These are phyloP conservation scores for Panopea generosa DNA, from an alignment of 2,888 invertebrate genomes.

Conservation along the genomic window DNA sequence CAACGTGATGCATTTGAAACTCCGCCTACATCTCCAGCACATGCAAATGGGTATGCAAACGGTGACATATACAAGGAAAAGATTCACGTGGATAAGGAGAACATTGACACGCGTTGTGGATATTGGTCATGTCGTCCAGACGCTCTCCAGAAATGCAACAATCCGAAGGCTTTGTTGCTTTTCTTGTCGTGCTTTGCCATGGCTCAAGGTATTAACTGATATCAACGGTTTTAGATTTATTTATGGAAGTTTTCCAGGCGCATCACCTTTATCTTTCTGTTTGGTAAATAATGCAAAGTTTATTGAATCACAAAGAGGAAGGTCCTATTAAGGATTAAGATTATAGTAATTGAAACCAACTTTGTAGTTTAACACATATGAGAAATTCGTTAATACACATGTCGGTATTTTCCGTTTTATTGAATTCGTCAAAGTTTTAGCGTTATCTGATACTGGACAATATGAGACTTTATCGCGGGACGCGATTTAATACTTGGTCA, in stretches of 20 bases:
- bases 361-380: too few species aligned
- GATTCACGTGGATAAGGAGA: slow-evolving; percentile 4
- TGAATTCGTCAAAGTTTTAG: too few species aligned
- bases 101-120: slow-evolving; percentile 70
- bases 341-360: too few species aligned
- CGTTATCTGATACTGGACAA: too few species aligned
- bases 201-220: slow-evolving; percentile 71
- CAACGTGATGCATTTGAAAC: slow-evolving; percentile 30
- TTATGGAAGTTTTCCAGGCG: neutral
- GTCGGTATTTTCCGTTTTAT: too few species aligned
- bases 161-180: slow-evolving; percentile 75
- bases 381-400: too few species aligned
- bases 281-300: too few species aligned
- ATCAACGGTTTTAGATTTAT: neutral
- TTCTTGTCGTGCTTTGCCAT: slow-evolving; percentile 76
- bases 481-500: too few species aligned
- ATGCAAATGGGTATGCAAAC: slow-evolving; percentile 30
- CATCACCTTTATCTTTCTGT: too few species aligned
- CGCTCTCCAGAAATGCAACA: slow-evolving; percentile 74
- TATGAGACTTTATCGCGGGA: too few species aligned
- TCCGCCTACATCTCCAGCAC: slow-evolving; percentile 15
- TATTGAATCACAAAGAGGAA: too few species aligned
- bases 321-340: too few species aligned
- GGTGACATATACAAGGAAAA: slow-evolving; percentile 53
- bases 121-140: slow-evolving; percentile 70